Percentiles rank a stretch among this genome's conserved stretches.
Evolutionary conservation across 2,113 vertebrate genomes (phyloP).

Genomic region (Geococcyx californianus): DNA sequence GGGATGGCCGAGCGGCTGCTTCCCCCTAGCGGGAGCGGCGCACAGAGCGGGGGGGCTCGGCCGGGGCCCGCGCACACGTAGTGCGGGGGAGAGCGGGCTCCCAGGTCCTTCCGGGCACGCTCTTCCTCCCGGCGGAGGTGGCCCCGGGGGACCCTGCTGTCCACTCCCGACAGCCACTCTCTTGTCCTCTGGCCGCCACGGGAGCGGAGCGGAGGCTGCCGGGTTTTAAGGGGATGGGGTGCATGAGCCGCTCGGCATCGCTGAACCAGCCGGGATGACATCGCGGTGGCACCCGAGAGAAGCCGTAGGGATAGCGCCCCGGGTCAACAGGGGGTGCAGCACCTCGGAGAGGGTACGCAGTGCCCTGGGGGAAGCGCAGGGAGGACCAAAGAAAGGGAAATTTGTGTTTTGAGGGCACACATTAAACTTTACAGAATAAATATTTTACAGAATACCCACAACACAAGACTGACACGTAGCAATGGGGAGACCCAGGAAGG

Average conservation of each 20-base stretch:
- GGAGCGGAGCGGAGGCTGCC: background rate
- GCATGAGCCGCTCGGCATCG: background rate
- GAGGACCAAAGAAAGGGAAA: background rate
- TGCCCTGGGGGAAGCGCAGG: background rate
- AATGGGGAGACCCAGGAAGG: slow-evolving; percentile 63
- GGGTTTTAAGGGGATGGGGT: no score
- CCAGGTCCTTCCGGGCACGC: no score
- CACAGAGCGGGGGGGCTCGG: no score
- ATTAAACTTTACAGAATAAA: no score
- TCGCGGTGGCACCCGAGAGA: background rate
- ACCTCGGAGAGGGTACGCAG: no score
- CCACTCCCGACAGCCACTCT: no score
- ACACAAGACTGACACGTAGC: background rate
- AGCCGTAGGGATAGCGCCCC: background rate
- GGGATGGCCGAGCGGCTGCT: background rate
- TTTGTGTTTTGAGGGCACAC: background rate
- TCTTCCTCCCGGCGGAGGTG: background rate
- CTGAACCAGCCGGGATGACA: background rate
- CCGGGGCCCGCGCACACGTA: background rate
- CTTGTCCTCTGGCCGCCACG: no score
- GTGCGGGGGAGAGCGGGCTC: background rate
- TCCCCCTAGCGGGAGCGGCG: slow-evolving; percentile 32
- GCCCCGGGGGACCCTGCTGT: background rate
- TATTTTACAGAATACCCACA: no score
- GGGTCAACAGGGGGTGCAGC: no score